Evolutionary conservation across 2,113 vertebrate species (phyloP).

Genomic region (Sorex araneus): DNA sequence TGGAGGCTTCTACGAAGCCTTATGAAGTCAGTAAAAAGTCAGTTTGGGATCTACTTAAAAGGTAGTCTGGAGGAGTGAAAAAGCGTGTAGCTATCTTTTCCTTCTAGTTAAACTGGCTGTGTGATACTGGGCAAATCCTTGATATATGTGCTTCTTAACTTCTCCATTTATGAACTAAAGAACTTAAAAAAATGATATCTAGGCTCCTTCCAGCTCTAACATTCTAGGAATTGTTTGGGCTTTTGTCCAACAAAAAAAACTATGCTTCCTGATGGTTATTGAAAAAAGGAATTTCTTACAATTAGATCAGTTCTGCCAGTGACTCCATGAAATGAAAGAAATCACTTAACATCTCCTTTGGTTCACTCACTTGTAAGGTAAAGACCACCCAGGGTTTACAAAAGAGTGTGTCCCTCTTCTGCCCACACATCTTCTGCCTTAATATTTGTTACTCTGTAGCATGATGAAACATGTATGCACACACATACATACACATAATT

Average conservation of each 20-base stretch:
- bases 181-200: not conserved
- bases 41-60: not conserved
- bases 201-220: not conserved
- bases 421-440: not conserved
- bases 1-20: not conserved
- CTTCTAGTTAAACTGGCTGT: not conserved
- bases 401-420: not conserved
- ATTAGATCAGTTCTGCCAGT: not conserved
- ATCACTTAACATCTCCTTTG: not conserved
- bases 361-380: not conserved
- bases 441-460: not conserved
- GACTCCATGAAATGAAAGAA: constrained; percentile 2
- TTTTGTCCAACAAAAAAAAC: constrained; percentile 23
- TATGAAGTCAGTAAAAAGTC: not conserved
- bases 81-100: not conserved
- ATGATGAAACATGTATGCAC: not conserved
- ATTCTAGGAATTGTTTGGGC: constrained; percentile 9
- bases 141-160: not conserved
- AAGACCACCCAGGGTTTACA: not conserved
- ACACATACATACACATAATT: not conserved
- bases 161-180: constrained; percentile 11
- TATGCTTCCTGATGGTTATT: not conserved
- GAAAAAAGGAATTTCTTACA: not conserved
- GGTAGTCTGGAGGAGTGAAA: not conserved
- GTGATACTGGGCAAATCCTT: not conserved